A percentile compares a stretch with the other conserved stretches of the same genome.
Evolutionary conservation across 2,113 vertebrate species (phyloP).

Genomic region (Uropsilus gracilis): DNA sequence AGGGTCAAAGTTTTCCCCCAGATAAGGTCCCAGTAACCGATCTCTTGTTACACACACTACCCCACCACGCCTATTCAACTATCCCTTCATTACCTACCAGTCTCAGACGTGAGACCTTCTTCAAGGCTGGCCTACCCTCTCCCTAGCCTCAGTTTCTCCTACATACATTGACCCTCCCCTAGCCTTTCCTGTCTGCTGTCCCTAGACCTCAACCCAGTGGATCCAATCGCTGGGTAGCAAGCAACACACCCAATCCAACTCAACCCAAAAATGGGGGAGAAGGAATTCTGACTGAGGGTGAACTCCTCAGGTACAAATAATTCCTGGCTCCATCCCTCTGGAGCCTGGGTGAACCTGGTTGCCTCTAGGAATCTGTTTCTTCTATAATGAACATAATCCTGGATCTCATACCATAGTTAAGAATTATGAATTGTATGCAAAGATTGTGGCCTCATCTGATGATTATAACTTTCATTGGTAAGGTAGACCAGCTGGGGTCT

Average conservation of each 20-base stretch:
- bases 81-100: background rate
- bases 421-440: background rate
- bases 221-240: background rate
- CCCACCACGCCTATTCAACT: background rate
- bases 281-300: background rate
- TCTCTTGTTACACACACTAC: background rate
- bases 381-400: background rate
- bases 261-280: background rate
- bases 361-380: background rate
- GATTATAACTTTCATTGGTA: background rate
- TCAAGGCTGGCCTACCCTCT: background rate
- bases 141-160: background rate
- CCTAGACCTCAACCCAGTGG: background rate
- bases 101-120: background rate
- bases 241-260: background rate
- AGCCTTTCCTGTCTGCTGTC: background rate
- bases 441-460: background rate
- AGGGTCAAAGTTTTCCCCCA: conserved; percentile 62
- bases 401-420: background rate
- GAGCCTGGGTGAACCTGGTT: background rate
- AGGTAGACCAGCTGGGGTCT: background rate
- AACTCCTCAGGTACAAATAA: background rate
- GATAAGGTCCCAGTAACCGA: background rate
- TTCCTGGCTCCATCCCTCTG: background rate
- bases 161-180: too few relatives aligned